These are phyloP conservation scores for Lordiphosa stackelbergi DNA, from an alignment of 1,140 invertebrate genomes.

Conservation along the genomic window DNA sequence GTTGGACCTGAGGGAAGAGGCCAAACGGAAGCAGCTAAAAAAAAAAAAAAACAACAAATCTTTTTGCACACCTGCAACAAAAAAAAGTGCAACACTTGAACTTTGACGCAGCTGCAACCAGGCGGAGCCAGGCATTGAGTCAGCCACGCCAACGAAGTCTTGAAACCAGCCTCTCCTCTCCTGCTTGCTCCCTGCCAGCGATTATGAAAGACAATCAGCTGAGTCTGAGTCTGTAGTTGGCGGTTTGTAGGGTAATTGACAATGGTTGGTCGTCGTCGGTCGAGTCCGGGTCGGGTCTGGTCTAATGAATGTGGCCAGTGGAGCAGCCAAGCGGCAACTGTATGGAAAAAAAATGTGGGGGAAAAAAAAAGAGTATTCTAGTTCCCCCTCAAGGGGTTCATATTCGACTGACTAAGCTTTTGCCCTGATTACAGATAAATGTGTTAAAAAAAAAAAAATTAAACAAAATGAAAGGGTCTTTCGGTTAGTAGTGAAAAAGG, in stretches of 20 bases:
- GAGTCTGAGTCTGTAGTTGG: slow-evolving; percentile 40
- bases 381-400: slow-evolving; percentile 42
- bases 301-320: slow-evolving; percentile 48
- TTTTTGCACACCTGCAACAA: slow-evolving; percentile 67
- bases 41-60: slow-evolving; percentile 45
- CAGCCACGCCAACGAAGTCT: neutral
- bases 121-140: neutral
- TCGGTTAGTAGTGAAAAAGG: slow-evolving; percentile 26
- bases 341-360: slow-evolving; percentile 21
- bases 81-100: slow-evolving; percentile 65
- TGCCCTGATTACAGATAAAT: slow-evolving; percentile 61
- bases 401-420: slow-evolving; percentile 46
- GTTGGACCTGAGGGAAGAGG: slow-evolving; percentile 6
- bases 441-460: slow-evolving; percentile 23
- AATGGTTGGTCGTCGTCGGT: slow-evolving; percentile 18
- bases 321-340: slow-evolving; percentile 64
- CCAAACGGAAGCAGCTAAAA: slow-evolving; percentile 56
- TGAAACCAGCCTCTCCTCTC: too few relatives aligned
- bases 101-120: slow-evolving; percentile 63
- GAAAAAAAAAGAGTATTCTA: slow-evolving; percentile 17
- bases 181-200: slow-evolving; percentile 16
- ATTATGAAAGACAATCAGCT: slow-evolving; percentile 75
- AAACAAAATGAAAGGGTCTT: slow-evolving; percentile 30
- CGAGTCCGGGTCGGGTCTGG: slow-evolving; percentile 1
- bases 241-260: slow-evolving; percentile 74